A percentile compares a stretch with the other conserved stretches of the same genome.
phyloP scores from a whole-genome alignment of 2,888 invertebrate species.

The Entomobrya multifasciata region DNA sequence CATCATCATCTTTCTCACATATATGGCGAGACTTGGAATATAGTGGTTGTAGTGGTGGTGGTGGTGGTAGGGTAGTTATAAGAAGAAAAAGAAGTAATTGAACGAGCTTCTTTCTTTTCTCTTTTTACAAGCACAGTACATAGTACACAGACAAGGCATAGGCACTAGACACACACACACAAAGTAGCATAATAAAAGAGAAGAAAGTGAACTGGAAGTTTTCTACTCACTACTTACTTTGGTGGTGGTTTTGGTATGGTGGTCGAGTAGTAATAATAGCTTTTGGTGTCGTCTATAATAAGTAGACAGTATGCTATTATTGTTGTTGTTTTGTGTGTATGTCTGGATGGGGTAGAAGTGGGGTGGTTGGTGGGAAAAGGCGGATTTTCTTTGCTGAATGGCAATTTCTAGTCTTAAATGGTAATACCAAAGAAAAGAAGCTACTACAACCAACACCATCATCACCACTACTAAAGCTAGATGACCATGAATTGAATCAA shows the following conservation, averaged over 20 bases:
- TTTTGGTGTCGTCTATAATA: conserved; percentile 35
- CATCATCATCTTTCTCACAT: conserved; percentile 5
- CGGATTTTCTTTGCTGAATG: conserved; percentile 61
- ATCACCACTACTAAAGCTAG: conserved; percentile 14
- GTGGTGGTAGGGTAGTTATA: conserved; percentile 36
- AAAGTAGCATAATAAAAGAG: conserved; percentile 43
- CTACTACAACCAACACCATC: background rate
- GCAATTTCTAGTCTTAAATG: conserved; percentile 60
- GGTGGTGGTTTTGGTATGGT: conserved; percentile 22
- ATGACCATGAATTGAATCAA: conserved; percentile 65
- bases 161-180: conserved; percentile 18
- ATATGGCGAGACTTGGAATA: too few species aligned
- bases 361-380: conserved; percentile 29
- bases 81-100: conserved; percentile 44
- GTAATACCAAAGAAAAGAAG: conserved; percentile 40
- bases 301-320: background rate
- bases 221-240: background rate
- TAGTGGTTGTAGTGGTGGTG: too few species aligned
- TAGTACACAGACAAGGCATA: background rate
- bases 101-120: conserved; percentile 26
- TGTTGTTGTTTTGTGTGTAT: conserved; percentile 29
- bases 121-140: background rate
- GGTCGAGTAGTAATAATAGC: conserved; percentile 37
- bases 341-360: conserved; percentile 1
- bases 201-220: conserved; percentile 33